Evolutionary conservation across 2,888 invertebrate species (phyloP), one percentile per base, ranked within the genome.

Genomic region (Diaphora mendica): DNA sequence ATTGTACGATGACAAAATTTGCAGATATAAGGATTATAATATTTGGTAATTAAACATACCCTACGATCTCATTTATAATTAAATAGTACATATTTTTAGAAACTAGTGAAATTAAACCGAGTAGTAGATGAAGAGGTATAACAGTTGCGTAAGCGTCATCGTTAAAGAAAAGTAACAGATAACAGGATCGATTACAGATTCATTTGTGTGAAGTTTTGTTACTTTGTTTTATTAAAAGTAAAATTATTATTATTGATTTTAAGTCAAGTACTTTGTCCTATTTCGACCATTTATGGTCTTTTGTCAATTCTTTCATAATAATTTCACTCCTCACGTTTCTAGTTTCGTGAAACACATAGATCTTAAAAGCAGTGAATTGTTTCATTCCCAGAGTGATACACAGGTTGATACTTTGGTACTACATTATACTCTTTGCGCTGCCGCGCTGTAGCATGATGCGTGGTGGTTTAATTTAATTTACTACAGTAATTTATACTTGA

Each of bases 101-200:
- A 51, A 20, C 20, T 51, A 3, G 42, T 20, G 3, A 51, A 23
- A 5, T 51, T 23, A 51, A n/a, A 7, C n/a, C 55, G 11, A 7
- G 39, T n/a, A 42, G 26, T 44, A 42, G 8, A 66, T 44, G 26
- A 66, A n/a, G 26, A 66, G 66, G 11, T 15, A 15, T 26, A 65
- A 3, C 9, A 20, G 9, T 66, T 67, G 67, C 67, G 67, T 67
- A 66, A 66, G 44, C 30, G 42, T 66, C 39, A 13, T 35, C n/a
- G 23, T 39, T 51, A 23, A 51, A 51, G 48, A 15, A 17, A 17
- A 17, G 44, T 23, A n/a, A n/a, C n/a, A n/a, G n/a, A n/a, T n/a
- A n/a, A 20, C 55, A 15, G 66, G 66, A 66, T 26, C 26, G 42
- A 66, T 66, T 42, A 26, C 66, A 20, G 26, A 8, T 66, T 13